Evolutionary conservation across 1,140 invertebrate species (phyloP), one percentile per base, ranked within the genome.

Genomic region (Aphis gossypii): DNA sequence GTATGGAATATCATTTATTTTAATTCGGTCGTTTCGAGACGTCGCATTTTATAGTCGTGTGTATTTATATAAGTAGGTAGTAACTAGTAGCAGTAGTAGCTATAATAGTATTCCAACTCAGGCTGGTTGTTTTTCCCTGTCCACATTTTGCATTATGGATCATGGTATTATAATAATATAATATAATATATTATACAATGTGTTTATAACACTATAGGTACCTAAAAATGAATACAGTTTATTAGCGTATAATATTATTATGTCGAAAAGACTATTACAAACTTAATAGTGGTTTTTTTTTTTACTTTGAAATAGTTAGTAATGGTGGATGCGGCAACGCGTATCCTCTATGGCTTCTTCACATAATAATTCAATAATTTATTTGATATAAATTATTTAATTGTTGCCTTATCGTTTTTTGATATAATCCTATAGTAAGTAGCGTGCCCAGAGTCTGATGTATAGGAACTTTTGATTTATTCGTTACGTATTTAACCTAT

Each of bases 1-100:
- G 60, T 76, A 76, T 76, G 60, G 60, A 76, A 76, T 76, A 76
- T 76, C 60, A 76, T 76, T 76, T 76, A 76, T n/a, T 76, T 76
- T 76, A 76, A 76, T 76, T 76, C 60, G 60, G 60, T 76, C 60
- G 60, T 76, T 76, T 76, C n/a, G 14, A 76, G 60, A 76, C 60
- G n/a, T 76, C 14, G 60, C n/a, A n/a, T 76, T 76, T n/a, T n/a
- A n/a, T 76, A 76, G 60, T 35, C 30, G n/a, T 76, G 14, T n/a
- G 30, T n/a, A 18, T n/a, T 11, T 60, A 60, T 60, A 60, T 30
- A 60, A 60, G 30, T 76, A 35, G 30, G 30, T 18, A 76, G 60
- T n/a, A n/a, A 76, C 60, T 76, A n/a, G 60, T n/a, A 76, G 14
- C 21, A 23, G 3, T 46, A 41, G 23, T 56, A 56, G 54, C 56